Conservation (phyloP, 2,888 invertebrate species). For the Drosophila diplacantha region DNA sequence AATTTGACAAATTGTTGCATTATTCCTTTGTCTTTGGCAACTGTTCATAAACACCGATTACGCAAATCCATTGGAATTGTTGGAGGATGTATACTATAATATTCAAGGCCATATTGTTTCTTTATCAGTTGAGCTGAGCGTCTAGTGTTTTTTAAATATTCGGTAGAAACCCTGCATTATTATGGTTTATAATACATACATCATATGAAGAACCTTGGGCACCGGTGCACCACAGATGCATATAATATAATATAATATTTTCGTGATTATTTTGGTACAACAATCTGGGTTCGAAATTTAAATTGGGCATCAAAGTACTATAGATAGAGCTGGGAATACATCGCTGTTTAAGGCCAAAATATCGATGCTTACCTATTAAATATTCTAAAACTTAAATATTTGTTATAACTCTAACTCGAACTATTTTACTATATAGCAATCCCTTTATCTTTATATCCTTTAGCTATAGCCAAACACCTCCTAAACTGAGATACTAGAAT, state of each 20-base stretch:
- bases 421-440: too few relatives aligned
- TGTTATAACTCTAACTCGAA: too few relatives aligned
- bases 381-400: too few relatives aligned
- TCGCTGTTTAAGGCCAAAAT: background rate
- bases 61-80: background rate
- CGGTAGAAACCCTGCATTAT: background rate
- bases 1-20: background rate
- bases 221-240: background rate
- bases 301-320: background rate
- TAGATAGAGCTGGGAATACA: background rate
- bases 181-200: background rate
- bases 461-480: background rate
- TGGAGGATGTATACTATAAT: background rate
- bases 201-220: background rate
- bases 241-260: too few relatives aligned
- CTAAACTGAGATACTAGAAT: background rate
- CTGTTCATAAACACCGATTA: background rate
- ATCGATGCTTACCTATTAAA: too few relatives aligned
- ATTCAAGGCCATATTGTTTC: background rate
- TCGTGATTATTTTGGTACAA: background rate
- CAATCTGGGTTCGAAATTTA: background rate
- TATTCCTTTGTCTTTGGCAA: background rate
- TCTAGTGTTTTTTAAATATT: background rate
- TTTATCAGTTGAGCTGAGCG: conserved; percentile 1
- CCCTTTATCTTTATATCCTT: background rate